These are phyloP conservation scores for Monodelphis domestica DNA, from an alignment of 2,797 vertebrate species.

Conservation along the genomic window DNA sequence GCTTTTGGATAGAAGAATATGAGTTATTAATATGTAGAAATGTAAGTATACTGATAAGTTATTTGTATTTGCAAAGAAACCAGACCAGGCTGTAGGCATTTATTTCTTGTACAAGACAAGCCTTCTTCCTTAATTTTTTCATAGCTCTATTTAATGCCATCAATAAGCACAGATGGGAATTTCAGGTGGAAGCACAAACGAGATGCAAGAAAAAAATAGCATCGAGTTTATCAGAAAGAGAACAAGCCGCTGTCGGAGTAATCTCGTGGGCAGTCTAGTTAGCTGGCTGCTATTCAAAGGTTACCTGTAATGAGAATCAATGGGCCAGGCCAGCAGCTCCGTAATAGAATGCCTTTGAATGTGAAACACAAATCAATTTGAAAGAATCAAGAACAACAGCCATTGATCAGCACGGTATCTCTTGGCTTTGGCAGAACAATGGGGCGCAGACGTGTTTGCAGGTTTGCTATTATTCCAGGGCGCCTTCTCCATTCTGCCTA, in stretches of 20 bases:
- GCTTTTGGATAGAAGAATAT: background rate
- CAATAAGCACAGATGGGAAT: background rate
- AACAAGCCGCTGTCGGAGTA: background rate
- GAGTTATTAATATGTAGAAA: background rate
- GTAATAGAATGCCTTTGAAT: constrained; percentile 35
- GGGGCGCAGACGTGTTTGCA: background rate
- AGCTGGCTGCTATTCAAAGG: background rate
- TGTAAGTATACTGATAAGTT: background rate
- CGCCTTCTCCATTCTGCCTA: background rate
- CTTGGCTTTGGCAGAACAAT: background rate
- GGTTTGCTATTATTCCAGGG: background rate
- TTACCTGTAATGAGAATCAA: constrained; percentile 47
- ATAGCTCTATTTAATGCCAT: background rate
- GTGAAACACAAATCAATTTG: constrained; percentile 14
- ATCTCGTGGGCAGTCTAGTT: constrained; percentile 32
- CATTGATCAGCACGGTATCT: background rate
- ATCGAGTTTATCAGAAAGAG: background rate
- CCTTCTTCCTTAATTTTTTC: background rate
- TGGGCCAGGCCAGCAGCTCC: constrained; percentile 3
- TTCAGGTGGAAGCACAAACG: background rate
- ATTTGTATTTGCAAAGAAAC: background rate
- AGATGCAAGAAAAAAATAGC: constrained; percentile 11
- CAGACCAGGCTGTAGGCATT: background rate
- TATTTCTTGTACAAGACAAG: background rate
- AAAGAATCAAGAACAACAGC: constrained; percentile 24